Percentiles rank a stretch among this genome's conserved stretches.
These are phyloP conservation scores for Dendrocincla fuliginosa DNA, from an alignment of 2,797 vertebrate species.

Conservation along the genomic window DNA sequence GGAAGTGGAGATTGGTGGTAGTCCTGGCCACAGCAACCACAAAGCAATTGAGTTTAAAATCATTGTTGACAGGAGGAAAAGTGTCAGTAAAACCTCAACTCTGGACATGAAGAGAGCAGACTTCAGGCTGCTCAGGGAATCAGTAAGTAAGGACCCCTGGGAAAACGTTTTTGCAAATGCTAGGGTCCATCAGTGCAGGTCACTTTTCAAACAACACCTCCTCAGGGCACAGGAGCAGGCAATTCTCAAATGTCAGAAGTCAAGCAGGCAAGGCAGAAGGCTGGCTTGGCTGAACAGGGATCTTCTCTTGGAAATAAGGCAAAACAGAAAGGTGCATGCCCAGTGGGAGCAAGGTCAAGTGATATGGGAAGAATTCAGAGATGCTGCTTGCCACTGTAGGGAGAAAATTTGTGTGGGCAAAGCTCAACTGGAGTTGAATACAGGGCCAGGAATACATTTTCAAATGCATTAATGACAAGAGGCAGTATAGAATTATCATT, in stretches of 20 bases:
- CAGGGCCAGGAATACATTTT: not conserved
- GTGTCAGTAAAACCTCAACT: not conserved
- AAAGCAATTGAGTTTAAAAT: not conserved
- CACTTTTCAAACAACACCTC: not conserved
- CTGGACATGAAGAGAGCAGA: not conserved
- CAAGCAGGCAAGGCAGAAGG: not conserved
- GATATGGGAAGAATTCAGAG: not conserved
- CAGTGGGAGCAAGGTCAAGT: not conserved
- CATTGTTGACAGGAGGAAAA: not conserved
- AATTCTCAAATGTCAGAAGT: not conserved
- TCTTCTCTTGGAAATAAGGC: not conserved
- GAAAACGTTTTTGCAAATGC: not conserved
- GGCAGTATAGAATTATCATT: not conserved
- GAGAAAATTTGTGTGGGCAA: not conserved
- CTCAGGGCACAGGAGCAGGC: not conserved
- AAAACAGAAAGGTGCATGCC: not conserved
- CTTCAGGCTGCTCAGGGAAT: not conserved
- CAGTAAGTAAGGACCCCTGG: not conserved
- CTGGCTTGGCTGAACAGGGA: not conserved
- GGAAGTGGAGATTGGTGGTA: not conserved
- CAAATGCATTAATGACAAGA: not conserved
- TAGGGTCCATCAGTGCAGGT: not conserved
- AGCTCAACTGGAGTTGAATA: not conserved
- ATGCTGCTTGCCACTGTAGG: not conserved
- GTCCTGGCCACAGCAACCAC: not conserved